Conservation (phyloP, 2,797 vertebrate species). For the Hoplostethus atlanticus region DNA sequence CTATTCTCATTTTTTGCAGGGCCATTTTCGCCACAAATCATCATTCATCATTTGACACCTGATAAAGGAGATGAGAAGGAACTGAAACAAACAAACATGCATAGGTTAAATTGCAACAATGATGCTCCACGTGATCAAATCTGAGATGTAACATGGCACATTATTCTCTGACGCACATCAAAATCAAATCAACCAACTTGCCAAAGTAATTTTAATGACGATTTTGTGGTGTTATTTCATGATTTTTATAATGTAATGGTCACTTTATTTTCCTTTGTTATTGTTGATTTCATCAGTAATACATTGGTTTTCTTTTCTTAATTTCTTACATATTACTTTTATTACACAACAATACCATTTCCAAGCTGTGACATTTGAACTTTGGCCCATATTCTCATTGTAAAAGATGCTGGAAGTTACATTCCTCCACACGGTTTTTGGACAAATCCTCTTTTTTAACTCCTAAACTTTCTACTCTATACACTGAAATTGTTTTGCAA, state of each 20-base stretch:
- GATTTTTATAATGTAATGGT: constrained; percentile 47
- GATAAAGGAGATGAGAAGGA: constrained; percentile 57
- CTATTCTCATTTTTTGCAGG: constrained; percentile 81
- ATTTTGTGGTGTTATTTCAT: constrained; percentile 59
- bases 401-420: constrained; percentile 66
- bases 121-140: constrained; percentile 55
- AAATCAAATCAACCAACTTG: constrained; percentile 78
- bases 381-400: constrained; percentile 47
- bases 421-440: constrained; percentile 65
- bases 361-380: constrained; percentile 66
- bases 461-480: constrained; percentile 74
- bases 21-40: constrained; percentile 98
- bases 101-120: constrained; percentile 56
- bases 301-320: neutral
- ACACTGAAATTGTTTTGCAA: constrained; percentile 60
- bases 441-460: constrained; percentile 76
- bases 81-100: constrained; percentile 50
- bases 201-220: constrained; percentile 81
- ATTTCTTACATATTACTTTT: constrained; percentile 36
- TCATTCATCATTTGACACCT: constrained; percentile 96
- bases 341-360: constrained; percentile 47
- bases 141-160: constrained; percentile 76
- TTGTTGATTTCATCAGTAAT: constrained; percentile 19
- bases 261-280: constrained; percentile 24
- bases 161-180: constrained; percentile 79